These are phyloP conservation scores for Rhabdomys pumilio DNA, from an alignment of 2,797 vertebrate species.

Conservation along the genomic window DNA sequence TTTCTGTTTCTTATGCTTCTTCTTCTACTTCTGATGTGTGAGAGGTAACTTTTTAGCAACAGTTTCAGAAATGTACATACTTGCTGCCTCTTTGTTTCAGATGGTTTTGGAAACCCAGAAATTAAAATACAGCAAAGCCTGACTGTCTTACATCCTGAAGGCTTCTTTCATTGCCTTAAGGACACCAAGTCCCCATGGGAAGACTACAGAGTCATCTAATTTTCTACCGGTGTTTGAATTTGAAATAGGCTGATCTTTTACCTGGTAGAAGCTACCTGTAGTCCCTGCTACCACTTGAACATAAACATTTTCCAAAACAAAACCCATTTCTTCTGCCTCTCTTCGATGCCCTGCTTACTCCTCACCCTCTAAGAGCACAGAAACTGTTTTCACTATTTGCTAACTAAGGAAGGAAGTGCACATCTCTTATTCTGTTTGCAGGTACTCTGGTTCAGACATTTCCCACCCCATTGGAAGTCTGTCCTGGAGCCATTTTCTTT, in stretches of 20 bases:
- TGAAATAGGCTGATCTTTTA: not conserved
- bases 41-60: not conserved
- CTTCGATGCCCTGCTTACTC: not conserved
- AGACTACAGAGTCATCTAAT: not conserved
- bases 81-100: constrained; percentile 20
- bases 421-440: not conserved
- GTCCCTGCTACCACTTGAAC: not conserved
- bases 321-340: not conserved
- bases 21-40: not conserved
- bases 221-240: not conserved
- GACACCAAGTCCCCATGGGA: not conserved
- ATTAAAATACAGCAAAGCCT: not conserved
- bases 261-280: not conserved
- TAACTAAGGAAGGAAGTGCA: constrained; percentile 12
- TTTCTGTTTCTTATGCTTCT: not conserved
- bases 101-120: constrained; percentile 31
- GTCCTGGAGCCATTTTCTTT: constrained; percentile 37
- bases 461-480: constrained; percentile 27
- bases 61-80: not conserved
- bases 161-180: not conserved
- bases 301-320: not conserved
- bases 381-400: not conserved
- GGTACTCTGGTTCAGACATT: constrained; percentile 14
- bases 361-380: not conserved
- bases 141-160: not conserved